Evolutionary conservation across 1,140 invertebrate genomes (phyloP).

Genomic region (Phortica variegata): DNA sequence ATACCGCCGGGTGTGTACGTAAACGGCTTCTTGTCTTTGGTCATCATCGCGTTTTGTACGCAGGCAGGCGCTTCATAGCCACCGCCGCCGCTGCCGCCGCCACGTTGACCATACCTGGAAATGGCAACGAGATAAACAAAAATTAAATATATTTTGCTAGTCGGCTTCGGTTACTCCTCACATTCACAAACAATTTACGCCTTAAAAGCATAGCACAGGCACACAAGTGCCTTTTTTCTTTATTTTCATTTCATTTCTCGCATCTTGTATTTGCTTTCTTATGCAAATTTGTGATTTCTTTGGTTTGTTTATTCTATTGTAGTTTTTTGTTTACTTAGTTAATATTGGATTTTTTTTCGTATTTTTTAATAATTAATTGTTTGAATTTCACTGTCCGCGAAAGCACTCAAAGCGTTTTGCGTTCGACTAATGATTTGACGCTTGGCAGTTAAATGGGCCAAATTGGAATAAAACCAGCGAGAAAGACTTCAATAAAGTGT

Average conservation of each 20-base stretch:
- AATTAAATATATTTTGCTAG: too few relatives aligned
- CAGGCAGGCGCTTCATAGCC: conserved; percentile 76
- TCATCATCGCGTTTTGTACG: conserved; percentile 91
- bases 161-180: too few relatives aligned
- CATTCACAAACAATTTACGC: too few relatives aligned
- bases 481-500: too few relatives aligned
- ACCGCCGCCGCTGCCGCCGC: conserved; percentile 23
- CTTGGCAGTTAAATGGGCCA: too few relatives aligned
- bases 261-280: not conserved
- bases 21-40: conserved; percentile 93
- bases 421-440: too few relatives aligned
- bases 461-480: too few relatives aligned
- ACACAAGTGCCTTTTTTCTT: too few relatives aligned
- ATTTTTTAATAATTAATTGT: conserved; percentile 39
- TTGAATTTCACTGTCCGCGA: conserved; percentile 7
- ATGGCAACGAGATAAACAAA: not conserved
- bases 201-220: too few relatives aligned
- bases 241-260: too few relatives aligned
- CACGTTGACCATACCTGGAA: conserved; percentile 46
- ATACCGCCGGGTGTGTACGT: conserved; percentile 91
- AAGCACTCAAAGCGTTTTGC: too few relatives aligned
- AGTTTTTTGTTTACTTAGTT: conserved; percentile 25
- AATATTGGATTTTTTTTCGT: conserved; percentile 31
- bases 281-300: conserved; percentile 7
- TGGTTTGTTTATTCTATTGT: conserved; percentile 13